Base-by-base conservation (phyloP, 2,888 invertebrate species). In the Athalia cordata region DNA sequence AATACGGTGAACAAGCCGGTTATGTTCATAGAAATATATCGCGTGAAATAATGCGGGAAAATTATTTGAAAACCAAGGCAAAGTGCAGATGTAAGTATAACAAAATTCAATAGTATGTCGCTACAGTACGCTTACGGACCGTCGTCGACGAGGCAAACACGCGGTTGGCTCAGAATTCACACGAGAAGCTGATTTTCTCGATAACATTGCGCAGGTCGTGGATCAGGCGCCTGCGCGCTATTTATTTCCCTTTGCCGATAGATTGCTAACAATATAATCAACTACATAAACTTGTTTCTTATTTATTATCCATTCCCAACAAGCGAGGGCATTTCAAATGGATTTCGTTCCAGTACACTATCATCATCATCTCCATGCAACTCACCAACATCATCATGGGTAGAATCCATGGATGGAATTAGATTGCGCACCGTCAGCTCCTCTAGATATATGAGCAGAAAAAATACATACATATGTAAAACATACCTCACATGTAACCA, bases 51-150 rank as follows among this genome's bases (percentile, higher is more conserved):
- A 87, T 89, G 89, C 85, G 81, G 50, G 80, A 85, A 5, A 87
- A 89, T 82, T 89, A 89, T 78, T 80, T 79, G 47, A 88, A 82
- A 81, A 85, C 86, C 84, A 83, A 84, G 77, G 87, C 87, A 5
- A 89, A 89, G 82, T 89, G 87, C 82, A 85, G 85, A 82, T 89
- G 89, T 89, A 79, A 89, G 89, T 89, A 84, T n/a, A 64, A 11
- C 5, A 11, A 43, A 45, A 29, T 43, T 65, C 8, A 59, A 45
- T 59, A 47, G 59, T 72, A 59, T 57, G 7, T 6, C 7, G 55
- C 55, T 13, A 7, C 59, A 45, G 45, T 8, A 11, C 50, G 11
- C 8, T 57, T 13, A 43, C 57, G 5, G 45, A 13, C 45, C 72
- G 57, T 47, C 59, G 72, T 59, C 47, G 13, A 72, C 59, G 72